Conservation (phyloP, 1,140 invertebrate genomes). For the Drosophila dunni region DNA sequence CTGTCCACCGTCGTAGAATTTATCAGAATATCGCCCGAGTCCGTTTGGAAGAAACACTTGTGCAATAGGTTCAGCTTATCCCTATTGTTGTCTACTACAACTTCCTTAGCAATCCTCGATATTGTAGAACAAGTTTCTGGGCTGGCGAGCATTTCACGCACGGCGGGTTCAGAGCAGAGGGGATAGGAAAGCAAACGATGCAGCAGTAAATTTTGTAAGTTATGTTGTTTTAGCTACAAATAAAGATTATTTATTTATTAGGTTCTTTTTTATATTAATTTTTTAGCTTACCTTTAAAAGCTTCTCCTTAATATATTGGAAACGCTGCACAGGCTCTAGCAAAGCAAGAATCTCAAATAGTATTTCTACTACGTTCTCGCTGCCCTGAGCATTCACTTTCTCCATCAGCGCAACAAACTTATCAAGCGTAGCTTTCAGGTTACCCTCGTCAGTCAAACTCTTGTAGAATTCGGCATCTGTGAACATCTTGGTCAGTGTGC, state of each 20-base stretch:
- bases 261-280: neutral
- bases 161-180: constrained; percentile 84
- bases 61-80: constrained; percentile 84
- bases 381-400: constrained; percentile 76
- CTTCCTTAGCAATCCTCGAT: constrained; percentile 79
- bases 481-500: constrained; percentile 68
- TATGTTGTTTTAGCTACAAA: constrained; percentile 53
- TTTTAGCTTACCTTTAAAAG: constrained; percentile 42
- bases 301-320: constrained; percentile 85
- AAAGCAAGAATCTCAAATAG: constrained; percentile 87
- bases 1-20: constrained; percentile 85
- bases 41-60: constrained; percentile 84
- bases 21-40: constrained; percentile 84
- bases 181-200: constrained; percentile 85
- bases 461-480: constrained; percentile 64
- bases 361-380: constrained; percentile 86
- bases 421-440: constrained; percentile 85
- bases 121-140: constrained; percentile 84
- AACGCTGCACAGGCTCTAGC: constrained; percentile 85
- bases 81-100: constrained; percentile 82
- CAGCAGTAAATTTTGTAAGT: constrained; percentile 84
- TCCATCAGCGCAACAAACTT: constrained; percentile 85
- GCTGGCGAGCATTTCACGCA: constrained; percentile 86
- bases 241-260: neutral
- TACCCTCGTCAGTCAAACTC: constrained; percentile 55